Evolutionary conservation across 1,140 invertebrate species (phyloP), one percentile per base, ranked within the genome.

Genomic region (Zaprionus taronus): DNA sequence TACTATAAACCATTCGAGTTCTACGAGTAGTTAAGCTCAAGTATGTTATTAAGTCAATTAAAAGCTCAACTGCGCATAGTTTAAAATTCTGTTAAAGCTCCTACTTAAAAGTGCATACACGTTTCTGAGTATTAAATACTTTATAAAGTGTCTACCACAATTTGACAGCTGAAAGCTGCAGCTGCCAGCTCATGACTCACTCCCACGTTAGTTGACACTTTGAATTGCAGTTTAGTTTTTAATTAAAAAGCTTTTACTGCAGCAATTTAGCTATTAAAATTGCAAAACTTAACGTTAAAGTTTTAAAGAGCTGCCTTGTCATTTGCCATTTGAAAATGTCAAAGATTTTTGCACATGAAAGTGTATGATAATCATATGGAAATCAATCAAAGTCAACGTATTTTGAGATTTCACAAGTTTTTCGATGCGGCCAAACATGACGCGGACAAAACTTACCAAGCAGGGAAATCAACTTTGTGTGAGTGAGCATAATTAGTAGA

Each of bases 331-430:
- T 47, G 55, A 31, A 67, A 67, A 58, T 67, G 55, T 58, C 55
- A 34, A 53, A 67, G 36, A 28, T 55, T 44, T 66, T 66, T 15
- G 6, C 57, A 38, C 17, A 44, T 49, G 36, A 57, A 65, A 55
- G 31, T 55, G 51, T 38, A 57, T 58, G 24, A 64, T 76, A 72
- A 72, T 77, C 74, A 63, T 44, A 63, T 58, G 67, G n/a, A 12
- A 64, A 81, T 79, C 79, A 81, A 79, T 75, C 77, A 67, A 71
- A 68, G 47, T 77, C 68, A 57, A 60, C 15, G n/a, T 47, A n/a
- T n/a, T 36, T 17, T 22, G 9, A n/a, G 55, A 76, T 76, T 76
- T 60, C 68, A 36, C 72, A 74, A 68, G 49, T 66, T 34, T 44
- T 17, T 20, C 47, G 9, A 51, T 20, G 12, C n/a, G 34, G 14